phyloP scores from a whole-genome alignment of 2,113 vertebrate species.

The Salminus brasiliensis region DNA sequence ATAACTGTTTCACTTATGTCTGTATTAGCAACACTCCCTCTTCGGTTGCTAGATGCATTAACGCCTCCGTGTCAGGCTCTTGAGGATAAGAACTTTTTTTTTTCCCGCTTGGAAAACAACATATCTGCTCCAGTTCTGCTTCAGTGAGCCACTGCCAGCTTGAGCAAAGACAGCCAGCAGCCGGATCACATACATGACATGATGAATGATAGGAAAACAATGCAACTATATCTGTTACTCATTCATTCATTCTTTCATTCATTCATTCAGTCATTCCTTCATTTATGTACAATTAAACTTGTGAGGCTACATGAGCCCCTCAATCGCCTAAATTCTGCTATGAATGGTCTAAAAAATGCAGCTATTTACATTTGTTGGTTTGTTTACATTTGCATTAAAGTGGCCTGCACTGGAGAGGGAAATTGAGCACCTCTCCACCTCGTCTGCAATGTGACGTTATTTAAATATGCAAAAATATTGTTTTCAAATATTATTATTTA shows the following conservation, averaged over 20 bases:
- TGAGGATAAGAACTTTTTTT: slow-evolving; percentile 21
- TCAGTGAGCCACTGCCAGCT: slow-evolving; percentile 11
- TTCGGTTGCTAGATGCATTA: slow-evolving; percentile 36
- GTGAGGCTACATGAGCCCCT: no score
- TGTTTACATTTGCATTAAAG: not conserved
- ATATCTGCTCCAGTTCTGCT: not conserved
- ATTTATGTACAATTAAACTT: not conserved
- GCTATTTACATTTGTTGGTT: no score
- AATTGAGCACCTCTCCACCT: not conserved
- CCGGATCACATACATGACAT: not conserved
- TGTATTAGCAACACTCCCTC: slow-evolving; percentile 22
- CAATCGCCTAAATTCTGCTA: no score
- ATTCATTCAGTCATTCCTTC: no score
- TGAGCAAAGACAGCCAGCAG: not conserved
- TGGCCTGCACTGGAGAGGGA: not conserved
- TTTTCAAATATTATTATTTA: no score
- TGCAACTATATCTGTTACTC: not conserved
- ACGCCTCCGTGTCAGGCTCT: slow-evolving; percentile 22
- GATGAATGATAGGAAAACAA: not conserved
- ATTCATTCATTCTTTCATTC: no score
- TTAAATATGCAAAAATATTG: no score
- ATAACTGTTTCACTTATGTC: slow-evolving; percentile 8
- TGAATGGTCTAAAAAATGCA: no score
- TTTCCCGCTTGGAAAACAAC: slow-evolving; percentile 5
- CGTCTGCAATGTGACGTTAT: no score